Conservation (phyloP, 2,888 invertebrate species). For the Lobophora halterata region DNA sequence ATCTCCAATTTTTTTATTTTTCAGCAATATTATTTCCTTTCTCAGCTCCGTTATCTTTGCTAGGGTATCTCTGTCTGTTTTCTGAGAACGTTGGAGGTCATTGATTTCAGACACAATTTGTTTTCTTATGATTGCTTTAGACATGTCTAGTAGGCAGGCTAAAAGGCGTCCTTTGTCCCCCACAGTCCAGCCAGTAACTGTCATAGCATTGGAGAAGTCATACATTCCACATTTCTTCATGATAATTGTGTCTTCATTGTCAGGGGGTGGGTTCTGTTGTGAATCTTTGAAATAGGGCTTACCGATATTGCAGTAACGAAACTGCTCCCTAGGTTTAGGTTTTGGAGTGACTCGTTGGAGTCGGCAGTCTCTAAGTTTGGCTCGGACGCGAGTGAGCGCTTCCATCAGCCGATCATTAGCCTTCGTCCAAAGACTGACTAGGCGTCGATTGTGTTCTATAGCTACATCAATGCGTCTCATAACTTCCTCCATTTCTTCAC, state of each 20-base stretch:
- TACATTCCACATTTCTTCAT: constrained; percentile 58
- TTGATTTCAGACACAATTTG: constrained; percentile 43
- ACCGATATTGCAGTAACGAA: constrained; percentile 42
- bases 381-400: no score
- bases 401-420: no score
- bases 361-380: no score
- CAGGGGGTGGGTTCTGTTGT: constrained; percentile 69
- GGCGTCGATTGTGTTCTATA: no score
- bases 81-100: constrained; percentile 32
- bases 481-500: no score
- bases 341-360: no score
- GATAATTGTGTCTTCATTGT: constrained; percentile 81
- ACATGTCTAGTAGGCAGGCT: constrained; percentile 65
- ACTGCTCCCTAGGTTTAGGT: no score
- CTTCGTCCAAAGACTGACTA: no score
- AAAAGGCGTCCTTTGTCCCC: constrained; percentile 79
- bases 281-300: constrained; percentile 86
- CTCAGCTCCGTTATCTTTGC: constrained; percentile 36
- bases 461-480: no score
- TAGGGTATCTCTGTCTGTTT: constrained; percentile 21
- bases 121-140: constrained; percentile 41
- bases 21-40: constrained; percentile 40
- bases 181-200: constrained; percentile 77
- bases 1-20: constrained; percentile 43
- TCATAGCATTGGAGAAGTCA: constrained; percentile 68